phyloP scores from a whole-genome alignment of 23 tunicate species.

The Halocynthia aurantium region DNA sequence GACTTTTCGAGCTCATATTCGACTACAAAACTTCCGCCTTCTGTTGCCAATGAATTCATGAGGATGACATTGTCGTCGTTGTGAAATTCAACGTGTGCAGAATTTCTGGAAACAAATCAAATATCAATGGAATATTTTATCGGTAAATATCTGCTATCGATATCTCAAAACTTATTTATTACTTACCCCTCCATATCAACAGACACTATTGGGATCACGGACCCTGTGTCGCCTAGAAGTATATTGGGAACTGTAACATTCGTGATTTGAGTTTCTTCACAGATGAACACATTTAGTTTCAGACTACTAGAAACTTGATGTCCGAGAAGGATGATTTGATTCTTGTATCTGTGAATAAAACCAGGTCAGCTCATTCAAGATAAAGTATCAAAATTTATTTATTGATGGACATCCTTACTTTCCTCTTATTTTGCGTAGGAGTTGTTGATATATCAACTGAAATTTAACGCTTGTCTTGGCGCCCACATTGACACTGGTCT shows the following conservation, averaged over 20 bases:
- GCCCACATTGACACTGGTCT: not conserved
- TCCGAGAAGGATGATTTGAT: slow-evolving; percentile 6
- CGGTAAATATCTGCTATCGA: no score
- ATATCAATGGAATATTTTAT: no score
- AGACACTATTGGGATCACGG: not conserved
- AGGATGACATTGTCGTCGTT: not conserved
- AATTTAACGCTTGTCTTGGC: not conserved
- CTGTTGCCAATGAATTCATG: not conserved
- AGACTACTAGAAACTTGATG: not conserved
- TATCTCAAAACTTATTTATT: not conserved
- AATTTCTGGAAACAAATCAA: not conserved
- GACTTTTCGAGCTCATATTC: not conserved
- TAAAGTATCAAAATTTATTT: not conserved
- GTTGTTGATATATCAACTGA: slow-evolving; percentile 1
- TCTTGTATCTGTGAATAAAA: slow-evolving; percentile 9
- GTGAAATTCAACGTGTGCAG: not conserved
- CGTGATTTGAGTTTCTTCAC: not conserved
- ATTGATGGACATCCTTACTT: not conserved
- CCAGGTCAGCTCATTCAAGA: not conserved
- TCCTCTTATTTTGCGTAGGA: not conserved
- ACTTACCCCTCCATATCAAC: not conserved
- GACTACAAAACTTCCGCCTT: not conserved
- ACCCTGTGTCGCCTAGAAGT: not conserved
- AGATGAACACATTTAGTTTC: not conserved
- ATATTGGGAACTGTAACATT: slow-evolving; percentile 5